These are phyloP conservation scores for Chymomyza caudatula DNA, from an alignment of 2,888 invertebrate species.

Conservation along the genomic window DNA sequence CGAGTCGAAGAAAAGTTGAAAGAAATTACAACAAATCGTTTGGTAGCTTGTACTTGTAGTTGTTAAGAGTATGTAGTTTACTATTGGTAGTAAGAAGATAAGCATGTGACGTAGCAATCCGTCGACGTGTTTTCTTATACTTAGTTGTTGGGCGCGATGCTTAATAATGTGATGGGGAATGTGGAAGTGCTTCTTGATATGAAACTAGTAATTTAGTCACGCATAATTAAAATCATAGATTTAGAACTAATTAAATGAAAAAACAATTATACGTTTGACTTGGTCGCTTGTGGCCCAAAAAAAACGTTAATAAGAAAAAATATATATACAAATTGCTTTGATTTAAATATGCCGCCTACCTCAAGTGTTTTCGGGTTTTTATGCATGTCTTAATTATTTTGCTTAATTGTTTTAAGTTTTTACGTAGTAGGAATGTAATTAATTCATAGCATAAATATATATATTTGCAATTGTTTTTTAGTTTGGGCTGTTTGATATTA, in stretches of 20 bases:
- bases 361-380: constrained; percentile 37
- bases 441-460: constrained; percentile 53
- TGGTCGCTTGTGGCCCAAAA: background rate
- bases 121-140: constrained; percentile 10
- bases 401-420: constrained; percentile 32
- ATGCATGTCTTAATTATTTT: constrained; percentile 36
- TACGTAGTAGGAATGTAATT: constrained; percentile 61
- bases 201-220: background rate
- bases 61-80: constrained; percentile 5
- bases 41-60: constrained; percentile 12
- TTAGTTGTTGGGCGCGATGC: constrained; percentile 1
- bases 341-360: constrained; percentile 51
- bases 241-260: constrained; percentile 4
- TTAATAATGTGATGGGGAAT: background rate
- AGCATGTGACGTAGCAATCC: constrained; percentile 28
- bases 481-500: constrained; percentile 17
- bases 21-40: constrained; percentile 60
- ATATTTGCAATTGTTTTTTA: constrained; percentile 45
- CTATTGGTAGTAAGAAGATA: constrained; percentile 12
- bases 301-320: background rate
- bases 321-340: background rate
- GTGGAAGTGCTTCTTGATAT: background rate
- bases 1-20: constrained; percentile 61
- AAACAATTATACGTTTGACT: background rate
- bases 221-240: background rate